Conservation (phyloP, 2,797 vertebrate genomes). For the Enteromius fasciolatus region DNA sequence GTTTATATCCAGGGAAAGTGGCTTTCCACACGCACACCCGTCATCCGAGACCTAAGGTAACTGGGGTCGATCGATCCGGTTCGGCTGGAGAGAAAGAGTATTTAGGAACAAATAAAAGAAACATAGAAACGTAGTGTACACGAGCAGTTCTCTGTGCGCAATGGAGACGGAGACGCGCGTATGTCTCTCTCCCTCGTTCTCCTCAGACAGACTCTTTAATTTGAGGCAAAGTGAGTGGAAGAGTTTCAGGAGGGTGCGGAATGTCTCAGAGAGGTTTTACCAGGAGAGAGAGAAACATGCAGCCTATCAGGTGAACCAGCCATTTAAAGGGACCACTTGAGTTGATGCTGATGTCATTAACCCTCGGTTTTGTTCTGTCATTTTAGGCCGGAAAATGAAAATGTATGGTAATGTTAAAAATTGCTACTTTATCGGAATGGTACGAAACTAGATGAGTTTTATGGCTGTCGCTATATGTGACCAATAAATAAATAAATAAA, state of each 20-base stretch:
- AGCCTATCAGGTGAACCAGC: slow-evolving; percentile 43
- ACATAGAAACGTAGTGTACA: slow-evolving; percentile 52
- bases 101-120: slow-evolving; percentile 24
- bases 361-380: neutral
- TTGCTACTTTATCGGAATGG: neutral
- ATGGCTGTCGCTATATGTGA: neutral
- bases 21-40: slow-evolving; percentile 37
- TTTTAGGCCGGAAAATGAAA: neutral
- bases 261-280: slow-evolving; percentile 61
- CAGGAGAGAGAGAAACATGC: slow-evolving; percentile 18
- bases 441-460: neutral
- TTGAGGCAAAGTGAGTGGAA: slow-evolving; percentile 61
- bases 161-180: slow-evolving; percentile 17
- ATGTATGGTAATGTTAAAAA: neutral
- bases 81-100: slow-evolving; percentile 46
- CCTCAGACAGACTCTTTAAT: slow-evolving; percentile 51
- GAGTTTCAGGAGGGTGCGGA: slow-evolving; percentile 61
- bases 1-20: slow-evolving; percentile 63
- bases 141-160: slow-evolving; percentile 30
- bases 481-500: no score
- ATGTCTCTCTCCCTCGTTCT: slow-evolving; percentile 48
- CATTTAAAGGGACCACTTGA: slow-evolving; percentile 54
- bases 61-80: slow-evolving; percentile 62
- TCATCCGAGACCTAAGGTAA: slow-evolving; percentile 39
- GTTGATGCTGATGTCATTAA: slow-evolving; percentile 3